These are phyloP conservation scores for Periphyllus acericola DNA, from an alignment of 2,888 invertebrate species.

Conservation along the genomic window DNA sequence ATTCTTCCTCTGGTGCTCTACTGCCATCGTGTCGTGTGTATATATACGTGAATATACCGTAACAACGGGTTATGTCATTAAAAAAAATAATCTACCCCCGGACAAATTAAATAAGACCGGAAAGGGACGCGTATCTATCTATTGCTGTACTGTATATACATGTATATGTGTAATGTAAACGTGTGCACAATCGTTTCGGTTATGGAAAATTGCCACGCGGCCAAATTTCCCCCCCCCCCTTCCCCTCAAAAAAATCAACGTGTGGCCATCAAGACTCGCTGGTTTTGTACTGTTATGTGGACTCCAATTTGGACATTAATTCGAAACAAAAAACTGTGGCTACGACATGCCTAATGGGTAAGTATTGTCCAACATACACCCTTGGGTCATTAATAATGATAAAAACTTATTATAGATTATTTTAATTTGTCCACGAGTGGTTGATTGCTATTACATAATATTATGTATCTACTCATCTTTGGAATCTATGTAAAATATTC, in stretches of 20 bases:
- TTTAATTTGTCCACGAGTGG: too few relatives aligned
- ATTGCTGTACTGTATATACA: neutral
- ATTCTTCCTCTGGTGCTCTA: neutral
- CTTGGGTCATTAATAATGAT: too few relatives aligned
- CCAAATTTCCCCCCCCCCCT: neutral
- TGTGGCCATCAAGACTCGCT: slow-evolving; percentile 3
- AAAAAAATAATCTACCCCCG: slow-evolving; percentile 54
- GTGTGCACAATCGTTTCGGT: neutral
- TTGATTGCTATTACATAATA: too few relatives aligned
- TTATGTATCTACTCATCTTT: too few relatives aligned
- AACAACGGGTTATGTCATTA: slow-evolving; percentile 58
- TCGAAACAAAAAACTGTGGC: neutral
- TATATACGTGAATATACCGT: slow-evolving; percentile 34
- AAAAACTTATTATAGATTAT: too few relatives aligned
- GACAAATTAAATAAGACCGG: slow-evolving; percentile 56
- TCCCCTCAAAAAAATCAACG: neutral
- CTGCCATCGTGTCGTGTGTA: slow-evolving; percentile 22
- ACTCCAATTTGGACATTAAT: neutral
- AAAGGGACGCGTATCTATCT: slow-evolving; percentile 25
- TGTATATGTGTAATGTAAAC: neutral
- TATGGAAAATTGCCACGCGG: neutral
- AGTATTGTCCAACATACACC: too few relatives aligned
- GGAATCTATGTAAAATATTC: too few relatives aligned
- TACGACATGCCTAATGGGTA: too few relatives aligned
- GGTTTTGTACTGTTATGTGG: slow-evolving; percentile 13